Evolutionary conservation across 2,113 vertebrate genomes (phyloP), one percentile per base, ranked within the genome.

Genomic region (Spilogale gracilis): DNA sequence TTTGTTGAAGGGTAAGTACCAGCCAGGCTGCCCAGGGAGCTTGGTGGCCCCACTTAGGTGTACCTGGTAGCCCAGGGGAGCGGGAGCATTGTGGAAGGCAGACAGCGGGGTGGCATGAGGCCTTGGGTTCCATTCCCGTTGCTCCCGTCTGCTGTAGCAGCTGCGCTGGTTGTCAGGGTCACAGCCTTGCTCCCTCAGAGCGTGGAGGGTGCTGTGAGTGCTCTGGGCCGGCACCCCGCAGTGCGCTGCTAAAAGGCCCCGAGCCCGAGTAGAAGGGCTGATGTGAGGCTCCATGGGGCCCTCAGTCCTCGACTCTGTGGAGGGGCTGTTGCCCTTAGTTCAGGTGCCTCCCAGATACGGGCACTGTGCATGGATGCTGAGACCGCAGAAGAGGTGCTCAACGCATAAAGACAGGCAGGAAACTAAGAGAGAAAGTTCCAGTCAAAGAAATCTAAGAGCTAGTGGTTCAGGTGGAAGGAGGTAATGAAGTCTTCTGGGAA

Each of bases 31-130:
- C 63, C 65, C 17, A 5, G 71, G 63, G 43, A 30, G 18, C 61
- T 14, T 17, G 58, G 52, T 5, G 38, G n/a, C 30, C 14, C 80
- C 74, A 45, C 61, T 60, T 5, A 14, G 56, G 30, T 50, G 23
- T 18, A 9, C 38, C 1, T 1, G 0, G 5, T 32, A 74, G 50
- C 45, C 50, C 16, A 0, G 14, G 16, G 21, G 52, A 10, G 5
- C 23, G 38, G 60, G 65, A 43, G 52, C 30, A 9, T 60, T 54
- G 9, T 50, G 65, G 61, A 38, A 48, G 32, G 3, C 21, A 38
- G 79, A 3, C 4, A 3, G 21, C 27, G 30, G 6, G 52, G 8
- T 56, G n/a, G 10, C 5, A 1, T 17, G 32, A 61, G 11, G 45
- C 32, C 16, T 17, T 50, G 74, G 65, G 45, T 38, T 86, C n/a